These are phyloP conservation scores for Synanthedon formicaeformis DNA, from an alignment of 2,888 invertebrate species.

Conservation along the genomic window DNA sequence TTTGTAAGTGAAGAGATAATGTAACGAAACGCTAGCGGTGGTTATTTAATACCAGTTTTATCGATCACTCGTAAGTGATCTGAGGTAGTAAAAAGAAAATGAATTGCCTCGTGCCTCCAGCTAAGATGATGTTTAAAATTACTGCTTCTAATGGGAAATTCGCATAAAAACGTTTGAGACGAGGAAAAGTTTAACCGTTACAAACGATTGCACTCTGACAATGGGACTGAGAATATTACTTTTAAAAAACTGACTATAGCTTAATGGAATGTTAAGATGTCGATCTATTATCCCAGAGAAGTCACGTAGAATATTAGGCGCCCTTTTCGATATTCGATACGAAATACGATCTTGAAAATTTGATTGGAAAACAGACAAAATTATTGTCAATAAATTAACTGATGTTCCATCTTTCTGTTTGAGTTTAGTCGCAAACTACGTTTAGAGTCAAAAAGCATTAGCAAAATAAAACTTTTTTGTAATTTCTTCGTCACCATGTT, in stretches of 20 bases:
- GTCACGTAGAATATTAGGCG: slow-evolving; percentile 65
- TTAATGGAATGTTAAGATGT: slow-evolving; percentile 47
- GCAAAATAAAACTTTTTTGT: slow-evolving; percentile 15
- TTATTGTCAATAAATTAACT: slow-evolving; percentile 31
- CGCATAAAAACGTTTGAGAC: slow-evolving; percentile 30
- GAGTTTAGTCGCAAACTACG: slow-evolving; percentile 38
- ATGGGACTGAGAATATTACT: slow-evolving; percentile 33
- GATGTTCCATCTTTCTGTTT: slow-evolving; percentile 45
- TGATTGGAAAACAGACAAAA: slow-evolving; percentile 32
- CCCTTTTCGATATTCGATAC: slow-evolving; percentile 25
- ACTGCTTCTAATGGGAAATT: not conserved
- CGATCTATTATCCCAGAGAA: slow-evolving; percentile 38
- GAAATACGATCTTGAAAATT: slow-evolving; percentile 26
- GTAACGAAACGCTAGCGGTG: slow-evolving; percentile 13
- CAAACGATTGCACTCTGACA: slow-evolving; percentile 51
- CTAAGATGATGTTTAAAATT: not conserved
- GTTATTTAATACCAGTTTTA: slow-evolving; percentile 17
- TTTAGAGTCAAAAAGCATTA: slow-evolving; percentile 25
- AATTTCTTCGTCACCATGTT: too few relatives aligned
- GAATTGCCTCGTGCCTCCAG: not conserved
- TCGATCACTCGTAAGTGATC: slow-evolving; percentile 2
- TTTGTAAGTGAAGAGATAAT: slow-evolving; percentile 27
- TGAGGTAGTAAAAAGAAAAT: not conserved
- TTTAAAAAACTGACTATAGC: slow-evolving; percentile 33
- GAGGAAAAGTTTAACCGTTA: slow-evolving; percentile 50